Base-by-base conservation (phyloP, 2,113 vertebrate genomes). In the Zosterops japonicus region DNA sequence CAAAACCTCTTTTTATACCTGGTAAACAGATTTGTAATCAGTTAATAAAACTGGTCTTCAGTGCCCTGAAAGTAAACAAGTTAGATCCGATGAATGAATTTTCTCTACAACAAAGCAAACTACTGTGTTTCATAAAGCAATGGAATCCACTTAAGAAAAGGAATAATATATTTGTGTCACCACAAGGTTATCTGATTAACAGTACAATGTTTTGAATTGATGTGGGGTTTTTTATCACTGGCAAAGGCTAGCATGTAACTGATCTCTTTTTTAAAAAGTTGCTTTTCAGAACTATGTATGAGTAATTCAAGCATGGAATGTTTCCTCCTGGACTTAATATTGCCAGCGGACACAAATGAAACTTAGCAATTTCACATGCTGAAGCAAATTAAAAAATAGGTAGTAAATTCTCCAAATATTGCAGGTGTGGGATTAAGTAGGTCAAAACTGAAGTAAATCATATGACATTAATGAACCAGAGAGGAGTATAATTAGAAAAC, bases 251-350 rank as follows among this genome's bases (percentile, higher is more conserved):
- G 60, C 10, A 7, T 86, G 91, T 93, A 92, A 92, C 79, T 74
- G 79, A 94, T 89, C 91, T 92, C 83, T 87, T 92, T 74, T 59
- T 81, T 19, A 88, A 92, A 95, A 94, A 80, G 79, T 92, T 94
- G 78, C 90, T 92, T 95, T 95, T 95, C 83, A 94, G 75, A 97
- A 89, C 87, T 97, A 83, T 87, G 94, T 88, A 87, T 95, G 95
- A 95, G 91, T 96, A 97, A 94, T 94, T 96, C 93, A 96, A 87
- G 87, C 91, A 81, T 93, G 93, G 87, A 95, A 96, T 96, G 84
- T 91, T 96, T 97, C 90, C 77, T 94, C 60, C 77, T 96, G 83
- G 82, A 94, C 77, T 93, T 94, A 94, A 69, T 94, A 91, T 93
- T 96, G 93, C 96, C 95, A 86, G 95, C 76, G 67, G 95, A 95